phyloP scores from a whole-genome alignment of 1,140 invertebrate species.

The Bombyx mori region DNA sequence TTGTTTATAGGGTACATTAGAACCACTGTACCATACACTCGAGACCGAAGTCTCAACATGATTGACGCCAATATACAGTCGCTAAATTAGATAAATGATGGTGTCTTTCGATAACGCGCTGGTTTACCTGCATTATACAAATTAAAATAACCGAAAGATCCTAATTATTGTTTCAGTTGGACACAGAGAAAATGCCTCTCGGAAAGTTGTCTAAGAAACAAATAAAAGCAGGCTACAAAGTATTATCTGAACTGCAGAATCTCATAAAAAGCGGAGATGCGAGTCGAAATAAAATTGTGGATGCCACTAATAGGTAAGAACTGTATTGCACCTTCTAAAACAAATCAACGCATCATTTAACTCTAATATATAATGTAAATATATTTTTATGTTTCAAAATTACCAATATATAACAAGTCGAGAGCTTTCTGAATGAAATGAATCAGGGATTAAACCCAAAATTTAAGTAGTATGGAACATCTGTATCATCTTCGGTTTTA shows the following conservation, averaged over 20 bases:
- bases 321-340: background rate
- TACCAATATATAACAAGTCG: background rate
- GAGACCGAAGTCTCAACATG: too few relatives aligned
- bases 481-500: too few relatives aligned
- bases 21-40: too few relatives aligned
- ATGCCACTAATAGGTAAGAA: slow-evolving; percentile 84
- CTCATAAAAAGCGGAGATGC: slow-evolving; percentile 71
- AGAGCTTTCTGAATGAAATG: background rate
- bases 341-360: background rate
- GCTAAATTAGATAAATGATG: too few relatives aligned
- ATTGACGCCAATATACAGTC: too few relatives aligned
- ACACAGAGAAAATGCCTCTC: slow-evolving; percentile 97
- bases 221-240: slow-evolving; percentile 87
- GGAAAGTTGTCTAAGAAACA: slow-evolving; percentile 96
- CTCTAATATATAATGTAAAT: background rate
- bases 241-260: slow-evolving; percentile 84
- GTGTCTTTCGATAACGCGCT: too few relatives aligned
- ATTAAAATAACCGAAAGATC: too few relatives aligned
- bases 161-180: slow-evolving; percentile 74
- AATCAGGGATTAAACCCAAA: background rate
- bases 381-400: too few relatives aligned
- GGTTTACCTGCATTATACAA: too few relatives aligned
- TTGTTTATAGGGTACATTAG: too few relatives aligned
- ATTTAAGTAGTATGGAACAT: too few relatives aligned
- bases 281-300: slow-evolving; percentile 77